phyloP scores from a whole-genome alignment of 2,797 vertebrate species.

The Neosilurus hyrtlii region DNA sequence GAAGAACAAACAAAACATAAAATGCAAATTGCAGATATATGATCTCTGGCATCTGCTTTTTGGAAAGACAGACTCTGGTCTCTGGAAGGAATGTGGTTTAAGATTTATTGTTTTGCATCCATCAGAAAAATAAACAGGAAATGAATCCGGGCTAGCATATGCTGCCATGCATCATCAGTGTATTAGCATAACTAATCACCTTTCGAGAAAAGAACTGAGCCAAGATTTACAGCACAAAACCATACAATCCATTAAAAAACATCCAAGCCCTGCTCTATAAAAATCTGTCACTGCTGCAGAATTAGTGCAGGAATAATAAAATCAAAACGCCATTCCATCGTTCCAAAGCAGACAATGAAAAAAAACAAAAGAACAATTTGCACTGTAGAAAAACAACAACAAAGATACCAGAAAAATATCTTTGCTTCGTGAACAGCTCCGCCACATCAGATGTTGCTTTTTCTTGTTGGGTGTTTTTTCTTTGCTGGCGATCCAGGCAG shows the following conservation, averaged over 20 bases:
- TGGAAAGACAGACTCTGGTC: neutral
- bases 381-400: constrained; percentile 3
- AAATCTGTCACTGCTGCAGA: neutral
- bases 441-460: neutral
- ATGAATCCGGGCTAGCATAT: neutral
- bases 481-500: constrained; percentile 32
- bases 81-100: neutral
- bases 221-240: neutral
- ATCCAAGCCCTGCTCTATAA: neutral
- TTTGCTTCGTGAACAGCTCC: neutral
- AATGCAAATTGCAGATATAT: neutral
- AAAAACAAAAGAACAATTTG: neutral
- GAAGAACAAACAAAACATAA: neutral
- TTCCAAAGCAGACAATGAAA: neutral
- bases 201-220: neutral
- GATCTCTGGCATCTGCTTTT: neutral
- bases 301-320: neutral
- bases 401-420: neutral
- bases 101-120: constrained; percentile 29
- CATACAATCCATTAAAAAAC: neutral
- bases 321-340: neutral
- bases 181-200: neutral
- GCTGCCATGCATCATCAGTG: neutral
- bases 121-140: constrained; percentile 18
- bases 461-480: neutral